Percentiles rank a stretch among this genome's conserved stretches.
These are phyloP conservation scores for Heterotilapia buettikoferi DNA, from an alignment of 2,113 vertebrate species.

Conservation along the genomic window DNA sequence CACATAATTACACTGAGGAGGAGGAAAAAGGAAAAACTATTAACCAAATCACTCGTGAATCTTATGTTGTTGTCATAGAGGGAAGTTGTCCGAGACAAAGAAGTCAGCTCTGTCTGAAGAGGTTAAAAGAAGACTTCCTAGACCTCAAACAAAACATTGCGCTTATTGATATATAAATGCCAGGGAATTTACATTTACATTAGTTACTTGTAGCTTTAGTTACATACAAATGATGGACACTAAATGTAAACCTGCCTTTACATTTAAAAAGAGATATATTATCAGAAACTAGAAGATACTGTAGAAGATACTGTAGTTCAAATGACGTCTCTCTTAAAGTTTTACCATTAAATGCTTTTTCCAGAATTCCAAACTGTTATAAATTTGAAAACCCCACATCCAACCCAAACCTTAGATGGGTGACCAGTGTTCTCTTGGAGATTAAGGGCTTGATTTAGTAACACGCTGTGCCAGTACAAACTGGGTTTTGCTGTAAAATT, in stretches of 20 bases:
- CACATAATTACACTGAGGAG: neutral
- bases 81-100: neutral
- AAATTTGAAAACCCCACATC: neutral
- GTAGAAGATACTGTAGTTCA: neutral
- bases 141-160: neutral
- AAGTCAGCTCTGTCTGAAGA: neutral
- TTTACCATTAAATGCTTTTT: neutral
- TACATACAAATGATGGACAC: neutral
- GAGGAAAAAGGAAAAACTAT: neutral
- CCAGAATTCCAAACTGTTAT: neutral
- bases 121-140: neutral
- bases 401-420: neutral
- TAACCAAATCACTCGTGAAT: neutral
- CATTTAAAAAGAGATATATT: neutral
- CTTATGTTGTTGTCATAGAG: neutral
- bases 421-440: neutral
- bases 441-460: neutral
- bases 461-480: neutral
- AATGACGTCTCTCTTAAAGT: neutral
- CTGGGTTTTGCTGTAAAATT: neutral
- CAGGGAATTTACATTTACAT: neutral
- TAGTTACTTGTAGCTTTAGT: neutral
- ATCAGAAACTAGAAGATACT: neutral
- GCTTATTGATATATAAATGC: neutral
- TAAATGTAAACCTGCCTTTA: neutral